Base-by-base conservation (phyloP, 2,888 invertebrate genomes). In the Oxytorus armatus region DNA sequence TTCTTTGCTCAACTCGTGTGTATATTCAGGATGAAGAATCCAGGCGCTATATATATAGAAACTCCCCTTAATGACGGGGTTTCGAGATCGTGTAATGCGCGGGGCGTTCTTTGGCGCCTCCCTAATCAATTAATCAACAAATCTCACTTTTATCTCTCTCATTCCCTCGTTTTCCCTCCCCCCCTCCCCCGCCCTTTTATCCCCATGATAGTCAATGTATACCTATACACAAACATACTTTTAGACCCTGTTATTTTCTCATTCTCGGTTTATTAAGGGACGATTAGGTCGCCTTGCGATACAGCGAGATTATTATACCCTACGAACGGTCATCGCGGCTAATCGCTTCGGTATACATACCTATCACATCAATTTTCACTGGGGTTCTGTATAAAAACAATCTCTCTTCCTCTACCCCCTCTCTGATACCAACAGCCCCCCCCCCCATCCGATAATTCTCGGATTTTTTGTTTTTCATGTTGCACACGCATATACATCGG, bases 111-210 rank as follows among this genome's bases (percentile, higher is more conserved):
- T 86, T 84, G 86, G 88, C 88, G 86, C 90, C 89, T 88, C 89
- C 90, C 88, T 88, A 89, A 89, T 90, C 91, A 89, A 91, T 91
- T 91, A 90, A 91, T 91, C 91, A 91, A 87, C 86, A 87, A 90
- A 91, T 90, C 89, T 90, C 85, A 81, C 88, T 85, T 89, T 88
- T 87, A 88, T 88, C 86, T 84, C 77, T 76, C 69, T 73, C 82
- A 81, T 80, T 70, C 53, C 44, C 14, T 63, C 42, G 39, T 59
- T 61, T 36, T 23, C 55, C 16, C 63, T 53, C 65, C 47, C 29
- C 36, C 8, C 25, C 33, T 29, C 59, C 36, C 18, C 42, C 25
- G 3, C 21, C 23, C 49, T 3, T 2, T 11, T 16, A 59, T 14
- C 21, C 39, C 49, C 8, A 36, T 16, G 36, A 51, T 70, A 69